Evolutionary conservation across 2,797 vertebrate species (phyloP), one percentile per base, ranked within the genome.

Genomic region (Argyrosomus regius): DNA sequence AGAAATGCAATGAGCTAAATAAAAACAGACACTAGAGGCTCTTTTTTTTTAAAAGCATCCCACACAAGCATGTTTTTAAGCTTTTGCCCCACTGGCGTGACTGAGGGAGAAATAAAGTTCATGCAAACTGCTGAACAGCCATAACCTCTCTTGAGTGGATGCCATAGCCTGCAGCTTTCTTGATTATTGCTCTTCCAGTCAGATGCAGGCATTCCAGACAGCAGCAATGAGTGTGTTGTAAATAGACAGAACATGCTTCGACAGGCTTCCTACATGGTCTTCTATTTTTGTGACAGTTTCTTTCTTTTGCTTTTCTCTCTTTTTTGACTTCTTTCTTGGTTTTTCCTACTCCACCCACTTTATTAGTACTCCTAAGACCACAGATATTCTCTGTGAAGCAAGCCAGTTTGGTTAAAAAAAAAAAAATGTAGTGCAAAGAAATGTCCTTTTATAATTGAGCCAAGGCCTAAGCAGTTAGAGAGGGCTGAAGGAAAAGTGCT

Each of bases 191-290:
- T 81, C 75, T 81, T 81, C 43, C 73, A 81, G 72, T 85, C 39
- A 79, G 80, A 90, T 78, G 72, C 75, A 90, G 76, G 61, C 85
- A 85, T 91, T 90, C 90, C 89, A 89, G 87, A 79, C 87, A 78
- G 82, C 66, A 80, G 78, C 77, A 62, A 64, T 57, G 77, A 88
- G 60, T 75, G 84, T 76, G 83, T 86, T 84, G 84, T 89, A 93
- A 93, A 93, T 59, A 91, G 76, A 87, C 77, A 67, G 73, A 89
- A 89, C 91, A 80, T 83, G 91, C 84, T 87, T 76, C 73, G 45
- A 91, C 89, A 85, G 59, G 90, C 83, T 82, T 85, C 66, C 69
- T 71, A 74, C 61, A 72, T 50, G 39, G 24, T 59, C 77, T 61
- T 39, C 77, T 74, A 65, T 90, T 88, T 84, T 82, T 68, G 48